Base-by-base conservation (phyloP, 2,113 vertebrate genomes). In the Salvelinus alpinus region DNA sequence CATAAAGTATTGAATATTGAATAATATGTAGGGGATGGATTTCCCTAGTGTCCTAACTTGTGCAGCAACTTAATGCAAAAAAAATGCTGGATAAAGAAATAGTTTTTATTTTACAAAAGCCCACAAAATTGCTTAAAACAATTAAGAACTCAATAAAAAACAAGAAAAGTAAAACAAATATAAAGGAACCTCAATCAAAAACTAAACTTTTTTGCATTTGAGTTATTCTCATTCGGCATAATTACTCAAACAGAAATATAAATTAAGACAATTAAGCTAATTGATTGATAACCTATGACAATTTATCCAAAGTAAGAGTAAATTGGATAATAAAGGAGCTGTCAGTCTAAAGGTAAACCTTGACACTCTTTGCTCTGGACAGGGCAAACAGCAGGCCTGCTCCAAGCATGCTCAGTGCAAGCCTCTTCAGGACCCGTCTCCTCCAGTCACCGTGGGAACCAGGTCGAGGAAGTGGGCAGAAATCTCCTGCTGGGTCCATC, bases 351-450 rank as follows among this genome's bases (percentile, higher is more conserved):
- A 85, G 57, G 67, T 77, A 25, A 73, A 76, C 13, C 25, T 74
- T 86, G 16, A 85, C 84, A 77, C 82, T 90, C 77, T 89, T 91
- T 20, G 82, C 82, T 86, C 82, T 85, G 84, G 86, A 72, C 76
- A 94, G 74, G 12, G 96, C 77, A n/a, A 95, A 77, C 59, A 95
- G 73, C 82, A 95, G 73, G 8, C 84, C 82, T 76, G 92, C 92
- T 75, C 95, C 95, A 3, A 97, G 81, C 9, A 92, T 9, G 38
- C 91, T 85, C 76, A 95, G 24, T 1, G 76, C 80, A 9, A 92
- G 88, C 9, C 84, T 78, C 85, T 88, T 92, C 27, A 93, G 72
- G 80, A 85, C 51, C 82, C 65, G 79, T 74, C 57, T 70, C 81
- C 85, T 89, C 91, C 85, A 80, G 22, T 71, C 80, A 72, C 76